phyloP scores from a whole-genome alignment of 2,797 vertebrate species.

The Chromis chromis region DNA sequence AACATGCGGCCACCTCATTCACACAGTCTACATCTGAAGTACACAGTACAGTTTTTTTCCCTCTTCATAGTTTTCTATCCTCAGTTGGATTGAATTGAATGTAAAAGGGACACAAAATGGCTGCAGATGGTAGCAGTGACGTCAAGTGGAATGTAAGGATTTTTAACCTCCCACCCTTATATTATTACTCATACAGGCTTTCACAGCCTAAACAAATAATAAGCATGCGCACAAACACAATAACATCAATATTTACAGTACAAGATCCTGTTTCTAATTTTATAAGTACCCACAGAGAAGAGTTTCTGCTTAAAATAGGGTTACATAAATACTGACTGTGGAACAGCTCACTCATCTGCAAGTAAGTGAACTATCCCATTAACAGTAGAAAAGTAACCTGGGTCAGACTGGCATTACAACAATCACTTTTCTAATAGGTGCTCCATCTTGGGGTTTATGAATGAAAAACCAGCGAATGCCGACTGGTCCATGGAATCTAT shows the following conservation, averaged over 20 bases:
- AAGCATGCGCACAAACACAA: conserved; percentile 77
- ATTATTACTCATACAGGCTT: conserved; percentile 63
- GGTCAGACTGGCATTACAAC: conserved; percentile 12
- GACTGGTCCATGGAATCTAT: conserved; percentile 98
- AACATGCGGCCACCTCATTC: conserved; percentile 62
- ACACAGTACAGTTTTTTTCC: conserved; percentile 42
- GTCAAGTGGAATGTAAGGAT: conserved; percentile 54
- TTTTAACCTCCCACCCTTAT: conserved; percentile 45
- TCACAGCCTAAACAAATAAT: conserved; percentile 59
- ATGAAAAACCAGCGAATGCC: conserved; percentile 95
- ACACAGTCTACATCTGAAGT: conserved; percentile 35
- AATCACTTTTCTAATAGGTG: conserved; percentile 88
- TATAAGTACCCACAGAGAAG: conserved; percentile 63
- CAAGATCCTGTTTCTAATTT: conserved; percentile 56
- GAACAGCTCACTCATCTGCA: conserved; percentile 45
- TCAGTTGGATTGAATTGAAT: conserved; percentile 23
- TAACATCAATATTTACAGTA: conserved; percentile 72
- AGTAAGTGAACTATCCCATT: conserved; percentile 38
- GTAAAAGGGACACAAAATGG: conserved; percentile 41
- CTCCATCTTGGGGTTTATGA: conserved; percentile 94
- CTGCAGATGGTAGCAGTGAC: conserved; percentile 47
- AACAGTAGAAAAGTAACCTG: conserved; percentile 40
- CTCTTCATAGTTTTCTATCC: conserved; percentile 9
- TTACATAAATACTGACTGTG: conserved; percentile 66
- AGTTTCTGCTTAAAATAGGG: conserved; percentile 53